A percentile compares a stretch with the other conserved stretches of the same genome.
Conservation (phyloP, 2,113 vertebrate genomes). For the Sylvia atricapilla region DNA sequence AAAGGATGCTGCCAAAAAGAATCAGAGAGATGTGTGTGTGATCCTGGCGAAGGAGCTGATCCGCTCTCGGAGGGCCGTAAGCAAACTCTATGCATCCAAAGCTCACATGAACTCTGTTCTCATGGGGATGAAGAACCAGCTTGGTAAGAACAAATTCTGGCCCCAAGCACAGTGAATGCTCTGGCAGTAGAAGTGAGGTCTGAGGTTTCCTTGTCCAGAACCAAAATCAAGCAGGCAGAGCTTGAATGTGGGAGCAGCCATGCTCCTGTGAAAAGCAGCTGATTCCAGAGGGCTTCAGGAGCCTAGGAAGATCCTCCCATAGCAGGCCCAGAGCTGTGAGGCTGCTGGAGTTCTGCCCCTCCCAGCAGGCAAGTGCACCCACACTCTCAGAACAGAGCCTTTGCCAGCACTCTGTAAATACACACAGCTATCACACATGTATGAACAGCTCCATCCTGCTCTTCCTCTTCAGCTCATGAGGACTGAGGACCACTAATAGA, state of each 20-base stretch:
- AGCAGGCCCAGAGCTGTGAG: neutral
- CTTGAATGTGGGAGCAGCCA: neutral
- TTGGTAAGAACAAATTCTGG: conserved; percentile 77
- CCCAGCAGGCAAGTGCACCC: neutral
- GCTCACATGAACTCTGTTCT: conserved; percentile 97
- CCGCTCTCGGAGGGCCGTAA: conserved; percentile 86
- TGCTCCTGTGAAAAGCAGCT: neutral
- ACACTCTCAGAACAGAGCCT: neutral
- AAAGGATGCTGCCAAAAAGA: conserved; percentile 95
- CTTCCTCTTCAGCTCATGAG: neutral
- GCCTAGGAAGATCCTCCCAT: rapidly evolving
- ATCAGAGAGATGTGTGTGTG: conserved; percentile 91
- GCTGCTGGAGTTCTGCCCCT: neutral
- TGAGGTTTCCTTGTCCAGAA: neutral
- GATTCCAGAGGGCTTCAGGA: neutral
- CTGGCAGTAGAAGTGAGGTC: neutral
- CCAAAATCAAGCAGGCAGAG: neutral
- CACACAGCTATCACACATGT: neutral
- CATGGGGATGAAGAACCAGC: conserved; percentile 98
- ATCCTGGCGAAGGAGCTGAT: conserved; percentile 94
- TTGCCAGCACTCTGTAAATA: neutral
- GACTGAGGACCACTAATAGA: neutral
- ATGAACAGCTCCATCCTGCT: neutral
- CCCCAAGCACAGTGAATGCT: neutral
- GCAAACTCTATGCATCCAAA: conserved; percentile 93